Percentiles rank a stretch among this genome's conserved stretches.
These are phyloP conservation scores for Tillus elongatus DNA, from an alignment of 2,888 invertebrate species.

Conservation along the genomic window DNA sequence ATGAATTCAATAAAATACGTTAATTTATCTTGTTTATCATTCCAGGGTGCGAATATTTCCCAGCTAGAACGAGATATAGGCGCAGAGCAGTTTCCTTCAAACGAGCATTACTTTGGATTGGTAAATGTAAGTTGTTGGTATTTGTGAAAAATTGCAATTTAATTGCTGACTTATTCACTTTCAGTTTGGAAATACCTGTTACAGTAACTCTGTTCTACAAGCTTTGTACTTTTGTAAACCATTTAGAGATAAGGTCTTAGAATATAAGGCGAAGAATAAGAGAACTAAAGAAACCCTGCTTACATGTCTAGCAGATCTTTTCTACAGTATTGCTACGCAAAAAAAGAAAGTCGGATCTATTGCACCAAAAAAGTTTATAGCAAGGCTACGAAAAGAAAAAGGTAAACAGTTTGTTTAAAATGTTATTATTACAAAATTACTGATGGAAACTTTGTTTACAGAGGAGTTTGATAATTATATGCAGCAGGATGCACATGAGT, in stretches of 20 bases:
- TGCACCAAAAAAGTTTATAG: conserved; percentile 99
- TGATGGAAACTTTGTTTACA: conserved; percentile 43
- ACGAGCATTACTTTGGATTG: conserved; percentile 98
- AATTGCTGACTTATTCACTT: conserved; percentile 26
- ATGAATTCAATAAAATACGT: conserved; percentile 6
- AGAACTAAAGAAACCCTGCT: conserved; percentile 93
- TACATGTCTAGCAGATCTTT: conserved; percentile 96
- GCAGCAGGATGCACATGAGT: conserved; percentile 99
- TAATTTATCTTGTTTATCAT: conserved; percentile 23
- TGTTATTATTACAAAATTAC: neutral
- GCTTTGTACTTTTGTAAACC: conserved; percentile 99
- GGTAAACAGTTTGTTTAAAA: conserved; percentile 45
- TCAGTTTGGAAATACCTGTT: conserved; percentile 99
- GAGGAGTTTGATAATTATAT: conserved; percentile 99
- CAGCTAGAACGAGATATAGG: conserved; percentile 99
- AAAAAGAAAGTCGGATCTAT: conserved; percentile 99
- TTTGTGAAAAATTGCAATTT: neutral
- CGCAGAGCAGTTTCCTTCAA: conserved; percentile 94
- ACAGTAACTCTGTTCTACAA: conserved; percentile 98
- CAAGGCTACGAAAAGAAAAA: conserved; percentile 95
- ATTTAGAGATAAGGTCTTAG: conserved; percentile 95
- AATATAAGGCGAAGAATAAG: conserved; percentile 94
- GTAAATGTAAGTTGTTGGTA: conserved; percentile 76
- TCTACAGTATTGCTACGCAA: conserved; percentile 99
- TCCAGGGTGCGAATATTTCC: conserved; percentile 96